phyloP scores from a whole-genome alignment of 2,888 invertebrate species.

The Clanis bilineata region DNA sequence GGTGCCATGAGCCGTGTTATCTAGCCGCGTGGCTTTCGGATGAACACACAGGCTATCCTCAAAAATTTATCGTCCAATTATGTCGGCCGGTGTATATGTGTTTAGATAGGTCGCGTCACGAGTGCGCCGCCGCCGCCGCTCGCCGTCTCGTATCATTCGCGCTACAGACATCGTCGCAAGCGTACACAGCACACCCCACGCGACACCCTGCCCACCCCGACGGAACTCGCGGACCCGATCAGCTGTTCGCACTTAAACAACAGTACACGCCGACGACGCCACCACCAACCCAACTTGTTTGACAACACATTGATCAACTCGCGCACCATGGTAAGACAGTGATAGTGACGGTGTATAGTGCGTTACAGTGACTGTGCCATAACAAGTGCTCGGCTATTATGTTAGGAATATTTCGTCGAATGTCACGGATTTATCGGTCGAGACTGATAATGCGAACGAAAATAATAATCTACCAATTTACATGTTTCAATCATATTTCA shows the following conservation, averaged over 20 bases:
- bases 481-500: constrained; percentile 22
- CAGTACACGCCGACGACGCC: constrained; percentile 40
- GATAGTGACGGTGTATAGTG: constrained; percentile 64
- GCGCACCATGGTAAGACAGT: constrained; percentile 73
- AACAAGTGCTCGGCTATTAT: constrained; percentile 42
- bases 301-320: constrained; percentile 45
- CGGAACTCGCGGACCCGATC: constrained; percentile 59
- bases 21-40: constrained; percentile 63
- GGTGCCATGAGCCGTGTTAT: constrained; percentile 58
- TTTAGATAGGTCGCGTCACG: constrained; percentile 65
- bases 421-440: background rate
- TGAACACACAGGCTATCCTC: constrained; percentile 64
- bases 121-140: constrained; percentile 68
- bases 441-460: background rate
- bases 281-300: constrained; percentile 46
- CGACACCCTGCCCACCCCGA: constrained; percentile 44
- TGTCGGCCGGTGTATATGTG: constrained; percentile 60
- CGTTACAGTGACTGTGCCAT: constrained; percentile 48
- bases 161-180: constrained; percentile 63
- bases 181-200: constrained; percentile 52
- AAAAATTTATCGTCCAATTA: constrained; percentile 61
- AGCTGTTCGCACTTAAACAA: constrained; percentile 59
- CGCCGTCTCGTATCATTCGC: constrained; percentile 69
- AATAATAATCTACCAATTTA: constrained; percentile 23
- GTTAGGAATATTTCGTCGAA: background rate